Percentiles rank a stretch among this genome's conserved stretches.
These are phyloP conservation scores for Panulirus ornatus DNA, from an alignment of 1,140 invertebrate species.

Conservation along the genomic window DNA sequence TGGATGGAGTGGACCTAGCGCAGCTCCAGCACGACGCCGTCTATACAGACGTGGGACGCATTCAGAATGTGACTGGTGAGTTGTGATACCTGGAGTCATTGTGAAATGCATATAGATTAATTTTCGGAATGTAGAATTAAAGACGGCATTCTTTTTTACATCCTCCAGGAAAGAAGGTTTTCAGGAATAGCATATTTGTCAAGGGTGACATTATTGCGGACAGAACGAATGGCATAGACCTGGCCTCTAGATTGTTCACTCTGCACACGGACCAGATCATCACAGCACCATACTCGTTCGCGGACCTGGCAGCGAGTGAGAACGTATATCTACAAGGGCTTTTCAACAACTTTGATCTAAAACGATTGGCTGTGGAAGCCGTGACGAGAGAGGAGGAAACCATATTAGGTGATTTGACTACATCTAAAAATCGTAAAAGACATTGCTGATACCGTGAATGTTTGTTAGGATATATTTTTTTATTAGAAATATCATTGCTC, in stretches of 20 bases:
- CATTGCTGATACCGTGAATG: too few species aligned
- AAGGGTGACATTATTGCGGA: constrained; percentile 4
- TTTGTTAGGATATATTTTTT: too few species aligned
- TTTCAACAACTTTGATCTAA: constrained; percentile 41
- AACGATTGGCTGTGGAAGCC: neutral
- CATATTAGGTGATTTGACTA: neutral
- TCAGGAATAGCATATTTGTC: constrained; percentile 4
- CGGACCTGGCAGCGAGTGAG: neutral
- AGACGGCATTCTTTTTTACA: neutral
- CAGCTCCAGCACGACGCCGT: constrained; percentile 50
- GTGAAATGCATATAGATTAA: neutral
- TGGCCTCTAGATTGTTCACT: constrained; percentile 32
- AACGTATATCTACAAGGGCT: constrained; percentile 15
- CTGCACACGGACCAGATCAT: constrained; percentile 49
- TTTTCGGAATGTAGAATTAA: neutral
- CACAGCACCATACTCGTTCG: neutral
- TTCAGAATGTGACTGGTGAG: constrained; percentile 34
- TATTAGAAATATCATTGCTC: too few species aligned
- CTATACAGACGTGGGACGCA: neutral
- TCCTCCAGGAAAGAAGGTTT: constrained; percentile 45
- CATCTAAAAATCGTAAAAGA: too few species aligned
- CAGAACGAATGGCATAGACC: constrained; percentile 24
- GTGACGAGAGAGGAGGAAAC: neutral
- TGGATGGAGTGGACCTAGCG: constrained; percentile 44
- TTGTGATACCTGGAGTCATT: too few species aligned